A percentile compares a stretch with the other conserved stretches of the same genome.
Evolutionary conservation across 2,113 vertebrate genomes (phyloP).

Genomic region (Seriola rivoliana): DNA sequence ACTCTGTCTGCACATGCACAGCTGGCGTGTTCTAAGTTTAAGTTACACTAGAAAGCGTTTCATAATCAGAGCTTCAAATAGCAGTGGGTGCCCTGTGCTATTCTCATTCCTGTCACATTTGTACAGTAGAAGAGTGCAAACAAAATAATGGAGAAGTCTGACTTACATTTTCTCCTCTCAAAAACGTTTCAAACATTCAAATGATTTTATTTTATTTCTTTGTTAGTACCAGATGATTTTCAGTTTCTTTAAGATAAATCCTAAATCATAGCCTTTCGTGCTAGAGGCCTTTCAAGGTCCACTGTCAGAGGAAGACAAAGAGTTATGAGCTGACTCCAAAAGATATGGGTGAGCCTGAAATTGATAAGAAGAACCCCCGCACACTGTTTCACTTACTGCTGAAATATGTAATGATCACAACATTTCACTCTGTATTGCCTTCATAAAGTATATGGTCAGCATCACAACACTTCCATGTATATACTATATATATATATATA

Average conservation of each 20-base stretch:
- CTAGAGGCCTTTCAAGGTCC: background rate
- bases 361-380: too few relatives aligned
- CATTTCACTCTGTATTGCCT: too few relatives aligned
- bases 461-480: too few relatives aligned
- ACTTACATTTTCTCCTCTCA: background rate
- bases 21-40: background rate
- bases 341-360: background rate
- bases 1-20: background rate
- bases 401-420: too few relatives aligned
- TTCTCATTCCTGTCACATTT: background rate
- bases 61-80: background rate
- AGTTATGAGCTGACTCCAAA: slow-evolving; percentile 1
- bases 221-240: background rate
- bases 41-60: background rate
- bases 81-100: background rate
- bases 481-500: too few relatives aligned
- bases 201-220: background rate
- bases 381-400: too few relatives aligned
- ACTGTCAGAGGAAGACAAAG: slow-evolving; percentile 3
- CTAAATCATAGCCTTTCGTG: background rate
- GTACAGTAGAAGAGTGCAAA: background rate
- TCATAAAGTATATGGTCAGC: too few relatives aligned
- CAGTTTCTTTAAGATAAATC: background rate
- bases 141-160: background rate
- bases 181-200: background rate